Conservation (phyloP, 2,888 invertebrate species). For the Hermodice carunculata region DNA sequence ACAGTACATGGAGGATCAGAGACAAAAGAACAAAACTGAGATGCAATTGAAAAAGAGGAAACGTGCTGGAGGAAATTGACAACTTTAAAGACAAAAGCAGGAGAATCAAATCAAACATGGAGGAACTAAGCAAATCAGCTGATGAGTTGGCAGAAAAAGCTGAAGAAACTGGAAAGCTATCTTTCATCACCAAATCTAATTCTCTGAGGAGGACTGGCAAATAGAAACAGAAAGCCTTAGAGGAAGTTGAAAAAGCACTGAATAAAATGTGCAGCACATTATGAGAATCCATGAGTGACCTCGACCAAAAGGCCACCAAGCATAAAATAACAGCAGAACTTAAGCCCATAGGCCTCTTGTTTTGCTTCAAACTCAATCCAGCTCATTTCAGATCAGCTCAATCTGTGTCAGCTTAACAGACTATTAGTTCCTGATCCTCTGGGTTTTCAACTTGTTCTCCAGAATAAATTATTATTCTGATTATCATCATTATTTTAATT, state of each 20-base stretch:
- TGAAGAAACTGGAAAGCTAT: neutral
- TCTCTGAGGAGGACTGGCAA: neutral
- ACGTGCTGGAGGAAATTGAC: conserved; percentile 1
- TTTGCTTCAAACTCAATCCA: no score
- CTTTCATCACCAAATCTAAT: neutral
- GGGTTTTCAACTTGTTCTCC: no score
- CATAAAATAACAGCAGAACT: no score
- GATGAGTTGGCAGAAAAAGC: conserved; percentile 12
- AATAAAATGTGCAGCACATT: neutral
- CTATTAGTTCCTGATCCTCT: no score
- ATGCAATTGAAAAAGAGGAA: conserved; percentile 11
- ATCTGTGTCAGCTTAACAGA: no score
- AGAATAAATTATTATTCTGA: no score
- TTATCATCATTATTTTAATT: no score
- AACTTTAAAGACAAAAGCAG: neutral
- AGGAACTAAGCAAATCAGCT: neutral
- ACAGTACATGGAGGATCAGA: neutral
- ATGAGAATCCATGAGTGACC: neutral
- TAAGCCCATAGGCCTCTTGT: no score
- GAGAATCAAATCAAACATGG: neutral
- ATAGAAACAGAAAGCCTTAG: neutral
- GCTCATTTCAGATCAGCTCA: no score
- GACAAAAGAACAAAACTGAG: conserved; percentile 5
- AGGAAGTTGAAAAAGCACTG: neutral
- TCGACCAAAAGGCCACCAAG: no score